Evolutionary conservation across 2,888 invertebrate genomes (phyloP).

Genomic region (Hypomecis punctinalis): DNA sequence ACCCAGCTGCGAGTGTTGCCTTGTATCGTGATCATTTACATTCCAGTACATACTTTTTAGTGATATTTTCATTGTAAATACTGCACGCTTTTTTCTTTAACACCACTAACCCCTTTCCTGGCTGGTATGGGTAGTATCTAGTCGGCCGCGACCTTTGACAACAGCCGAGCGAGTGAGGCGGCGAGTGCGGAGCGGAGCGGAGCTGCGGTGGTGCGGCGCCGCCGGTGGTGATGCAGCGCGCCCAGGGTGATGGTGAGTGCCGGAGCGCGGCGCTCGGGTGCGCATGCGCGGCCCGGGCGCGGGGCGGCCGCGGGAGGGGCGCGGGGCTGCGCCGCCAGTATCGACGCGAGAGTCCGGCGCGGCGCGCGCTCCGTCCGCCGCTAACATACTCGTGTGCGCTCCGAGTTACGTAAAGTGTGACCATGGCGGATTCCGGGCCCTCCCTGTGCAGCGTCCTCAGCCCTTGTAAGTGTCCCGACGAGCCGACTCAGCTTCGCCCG

Average conservation of each 20-base stretch:
- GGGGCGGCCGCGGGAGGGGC: slow-evolving; percentile 43
- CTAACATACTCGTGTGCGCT: slow-evolving; percentile 55
- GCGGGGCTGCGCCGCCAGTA: slow-evolving; percentile 61
- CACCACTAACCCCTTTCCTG: slow-evolving; percentile 18
- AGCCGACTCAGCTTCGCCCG: slow-evolving; percentile 66
- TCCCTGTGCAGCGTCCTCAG: slow-evolving; percentile 81
- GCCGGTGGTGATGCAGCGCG: slow-evolving; percentile 35
- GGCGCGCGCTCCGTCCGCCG: slow-evolving; percentile 79
- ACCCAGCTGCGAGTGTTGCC: too few species aligned
- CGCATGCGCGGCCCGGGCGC: slow-evolving; percentile 58
- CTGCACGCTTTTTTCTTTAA: slow-evolving; percentile 24
- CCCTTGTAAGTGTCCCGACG: slow-evolving; percentile 72
- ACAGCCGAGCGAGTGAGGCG: slow-evolving; percentile 4
- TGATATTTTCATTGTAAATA: slow-evolving; percentile 18
- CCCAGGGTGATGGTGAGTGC: slow-evolving; percentile 32
- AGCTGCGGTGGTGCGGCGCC: slow-evolving; percentile 2
- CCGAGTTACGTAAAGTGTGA: slow-evolving; percentile 80
- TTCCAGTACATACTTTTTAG: neutral
- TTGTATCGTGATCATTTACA: too few species aligned
- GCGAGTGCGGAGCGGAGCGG: neutral
- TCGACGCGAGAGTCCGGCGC: slow-evolving; percentile 85
- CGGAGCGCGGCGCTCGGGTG: slow-evolving; percentile 41
- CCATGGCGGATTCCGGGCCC: slow-evolving; percentile 79
- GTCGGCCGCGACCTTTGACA: slow-evolving; percentile 25
- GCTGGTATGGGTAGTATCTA: neutral